Conservation (phyloP, 2,888 invertebrate genomes). For the Papilio gigon region DNA sequence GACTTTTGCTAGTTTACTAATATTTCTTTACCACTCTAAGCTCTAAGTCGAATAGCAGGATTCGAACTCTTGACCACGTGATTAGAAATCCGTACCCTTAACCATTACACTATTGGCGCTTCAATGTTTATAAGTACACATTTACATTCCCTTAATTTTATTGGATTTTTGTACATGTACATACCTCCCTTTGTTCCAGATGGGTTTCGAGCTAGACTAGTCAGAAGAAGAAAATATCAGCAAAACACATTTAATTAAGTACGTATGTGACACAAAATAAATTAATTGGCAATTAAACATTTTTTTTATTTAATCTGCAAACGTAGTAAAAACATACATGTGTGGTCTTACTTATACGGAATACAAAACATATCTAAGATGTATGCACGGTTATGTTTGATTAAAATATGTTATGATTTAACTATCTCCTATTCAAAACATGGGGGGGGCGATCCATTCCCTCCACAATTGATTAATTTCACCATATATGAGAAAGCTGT, state of each 20-base stretch:
- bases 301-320: conserved; percentile 34
- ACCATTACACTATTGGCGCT: too few species aligned
- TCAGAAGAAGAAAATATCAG: not conserved
- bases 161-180: too few species aligned
- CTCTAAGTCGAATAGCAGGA: too few species aligned
- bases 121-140: too few species aligned
- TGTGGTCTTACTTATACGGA: conserved; percentile 13
- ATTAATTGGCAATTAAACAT: conserved; percentile 24
- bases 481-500: not conserved
- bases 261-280: conserved; percentile 20
- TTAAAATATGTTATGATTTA: conserved; percentile 38
- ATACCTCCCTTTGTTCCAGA: conserved; percentile 24
- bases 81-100: too few species aligned
- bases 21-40: too few species aligned
- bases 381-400: conserved; percentile 20
- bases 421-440: conserved; percentile 11
- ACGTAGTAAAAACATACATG: conserved; percentile 27
- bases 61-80: too few species aligned
- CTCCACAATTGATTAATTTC: not conserved
- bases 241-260: not conserved
- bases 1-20: too few species aligned
- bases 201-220: conserved; percentile 33
- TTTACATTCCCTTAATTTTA: too few species aligned
- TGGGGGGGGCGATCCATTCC: not conserved
- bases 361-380: conserved; percentile 25